Base-by-base conservation (phyloP, 2,113 vertebrate genomes). In the Crocuta crocuta region DNA sequence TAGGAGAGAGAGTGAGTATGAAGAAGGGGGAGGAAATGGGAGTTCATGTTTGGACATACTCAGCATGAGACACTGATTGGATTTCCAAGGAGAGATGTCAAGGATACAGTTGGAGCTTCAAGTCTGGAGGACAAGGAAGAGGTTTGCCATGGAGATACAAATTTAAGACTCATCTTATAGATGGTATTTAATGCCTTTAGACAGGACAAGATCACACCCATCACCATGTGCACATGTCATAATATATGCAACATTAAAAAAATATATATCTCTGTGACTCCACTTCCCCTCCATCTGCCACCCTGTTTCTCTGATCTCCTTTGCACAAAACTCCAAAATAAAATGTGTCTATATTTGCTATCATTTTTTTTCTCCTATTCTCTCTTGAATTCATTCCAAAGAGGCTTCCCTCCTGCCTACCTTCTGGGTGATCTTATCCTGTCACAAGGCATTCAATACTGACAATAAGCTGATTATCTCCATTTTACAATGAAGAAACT, bases 281-380 rank as follows among this genome's bases (percentile, higher is more conserved):
- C 74, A 81, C 82, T 97, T 97, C 96, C 97, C 91, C 61, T 96
- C 96, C 97, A 97, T 96, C 96, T 97, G 96, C 89, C 78, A 53
- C 89, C 61, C 82, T 45, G 84, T 89, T 94, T 95, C 91, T 92
- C 95, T 91, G 43, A 73, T 97, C 86, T 85, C 92, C 95, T 97
- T 86, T 85, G 63, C 82, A 78, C 33, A 43, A 81, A 96, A 81
- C 68, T 85, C 96, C 50, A 39, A 95, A 96, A 97, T 96, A 95
- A 96, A 89, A 95, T 58, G 48, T 68, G 73, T 86, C 96, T 96
- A 58, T 91, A 89, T 95, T 95, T 95, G 87, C 92, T 89, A 21
- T 92, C 63, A 78, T 94, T 68, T 95, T 63, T 61, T 84, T 66
- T 31, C 92, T 84, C 87, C 26, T 68, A 68, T 88, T 91, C 83